A percentile compares a stretch with the other conserved stretches of the same genome.
Evolutionary conservation across 1,140 invertebrate genomes (phyloP).

Genomic region (Drosophila trapezifrons): DNA sequence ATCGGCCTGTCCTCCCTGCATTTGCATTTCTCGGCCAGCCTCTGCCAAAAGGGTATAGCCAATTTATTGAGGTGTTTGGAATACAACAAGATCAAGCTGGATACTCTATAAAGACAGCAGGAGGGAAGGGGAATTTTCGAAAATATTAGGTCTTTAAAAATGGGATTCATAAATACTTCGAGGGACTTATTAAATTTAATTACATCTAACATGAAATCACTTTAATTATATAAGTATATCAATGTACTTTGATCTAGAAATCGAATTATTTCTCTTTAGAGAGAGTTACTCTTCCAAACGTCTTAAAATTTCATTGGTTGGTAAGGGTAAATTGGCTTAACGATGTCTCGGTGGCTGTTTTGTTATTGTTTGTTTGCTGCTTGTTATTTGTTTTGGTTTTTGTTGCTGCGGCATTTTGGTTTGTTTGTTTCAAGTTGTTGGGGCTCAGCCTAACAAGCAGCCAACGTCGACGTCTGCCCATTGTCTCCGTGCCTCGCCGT

Average conservation of each 20-base stretch:
- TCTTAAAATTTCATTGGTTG: not conserved
- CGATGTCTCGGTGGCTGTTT: conserved; percentile 28
- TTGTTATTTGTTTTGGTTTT: conserved; percentile 41
- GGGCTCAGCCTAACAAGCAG: conserved; percentile 66
- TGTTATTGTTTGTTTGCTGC: conserved; percentile 50
- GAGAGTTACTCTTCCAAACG: not conserved
- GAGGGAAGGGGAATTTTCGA: too few species aligned
- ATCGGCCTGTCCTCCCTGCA: conserved; percentile 55
- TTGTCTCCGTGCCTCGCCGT: conserved; percentile 49
- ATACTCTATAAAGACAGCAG: too few species aligned
- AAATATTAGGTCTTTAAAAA: too few species aligned
- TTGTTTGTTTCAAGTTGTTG: conserved; percentile 71
- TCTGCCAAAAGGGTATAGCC: conserved; percentile 16
- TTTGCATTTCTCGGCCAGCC: conserved; percentile 49
- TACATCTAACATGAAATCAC: too few species aligned
- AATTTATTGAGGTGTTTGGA: not conserved
- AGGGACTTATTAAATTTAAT: too few species aligned
- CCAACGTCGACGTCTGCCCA: conserved; percentile 73
- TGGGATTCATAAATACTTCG: too few species aligned
- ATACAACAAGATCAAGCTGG: not conserved
- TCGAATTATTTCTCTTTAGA: too few species aligned
- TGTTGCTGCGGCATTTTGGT: conserved; percentile 67
- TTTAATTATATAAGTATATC: too few species aligned
- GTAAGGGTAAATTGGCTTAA: conserved; percentile 42
- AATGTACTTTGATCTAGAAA: too few species aligned